Percentiles rank a stretch among this genome's conserved stretches.
phyloP scores from a whole-genome alignment of 2,797 vertebrate genomes.

The Rhinoraja longicauda region DNA sequence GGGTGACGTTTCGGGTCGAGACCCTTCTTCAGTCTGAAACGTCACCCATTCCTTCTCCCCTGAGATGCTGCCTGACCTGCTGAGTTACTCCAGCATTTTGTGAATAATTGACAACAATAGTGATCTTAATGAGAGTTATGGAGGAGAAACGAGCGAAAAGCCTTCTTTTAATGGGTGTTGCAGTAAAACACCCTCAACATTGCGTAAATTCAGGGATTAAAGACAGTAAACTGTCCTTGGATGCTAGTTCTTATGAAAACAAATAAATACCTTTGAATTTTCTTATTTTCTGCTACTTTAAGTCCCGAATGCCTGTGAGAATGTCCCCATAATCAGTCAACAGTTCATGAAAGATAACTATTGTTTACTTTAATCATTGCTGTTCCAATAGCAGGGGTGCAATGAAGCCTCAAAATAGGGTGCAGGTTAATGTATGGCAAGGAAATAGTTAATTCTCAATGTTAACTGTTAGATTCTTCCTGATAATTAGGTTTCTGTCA shows the following conservation, averaged over 20 bases:
- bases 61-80: too few species aligned
- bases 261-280: too few species aligned
- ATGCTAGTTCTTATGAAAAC: too few species aligned
- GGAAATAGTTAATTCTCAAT: not conserved
- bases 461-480: not conserved
- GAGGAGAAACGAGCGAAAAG: not conserved
- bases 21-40: too few species aligned
- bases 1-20: too few species aligned
- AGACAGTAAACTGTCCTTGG: too few species aligned
- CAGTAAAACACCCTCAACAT: not conserved
- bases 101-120: not conserved
- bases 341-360: not conserved
- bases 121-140: not conserved
- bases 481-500: not conserved
- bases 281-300: not conserved
- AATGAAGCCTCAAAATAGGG: not conserved
- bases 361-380: not conserved
- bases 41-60: too few species aligned
- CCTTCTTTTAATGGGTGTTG: not conserved
- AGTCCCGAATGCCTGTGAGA: not conserved
- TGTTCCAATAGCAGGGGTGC: not conserved
- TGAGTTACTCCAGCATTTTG: too few species aligned
- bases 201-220: not conserved
- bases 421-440: not conserved
- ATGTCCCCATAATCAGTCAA: not conserved